Evolutionary conservation across 1,140 invertebrate species (phyloP).

Genomic region (Hyles vespertilio): DNA sequence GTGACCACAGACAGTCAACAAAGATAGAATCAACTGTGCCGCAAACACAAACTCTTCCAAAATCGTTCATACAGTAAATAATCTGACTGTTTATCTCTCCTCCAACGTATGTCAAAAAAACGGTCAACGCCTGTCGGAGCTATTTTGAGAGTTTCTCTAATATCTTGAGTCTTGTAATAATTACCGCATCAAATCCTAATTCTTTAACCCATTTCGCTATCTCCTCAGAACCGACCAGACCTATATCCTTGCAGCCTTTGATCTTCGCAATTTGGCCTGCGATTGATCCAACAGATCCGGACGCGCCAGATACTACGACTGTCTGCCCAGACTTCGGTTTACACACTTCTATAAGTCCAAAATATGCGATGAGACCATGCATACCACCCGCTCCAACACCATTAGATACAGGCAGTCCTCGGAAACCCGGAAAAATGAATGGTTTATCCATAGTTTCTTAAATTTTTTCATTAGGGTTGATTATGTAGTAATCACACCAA

Average conservation of each 20-base stretch:
- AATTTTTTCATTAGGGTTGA: constrained; percentile 1
- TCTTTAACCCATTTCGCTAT: constrained; percentile 81
- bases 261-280: constrained; percentile 85
- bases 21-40: constrained; percentile 37
- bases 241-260: constrained; percentile 79
- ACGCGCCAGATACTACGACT: constrained; percentile 79
- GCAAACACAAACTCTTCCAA: constrained; percentile 78
- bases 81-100: constrained; percentile 78
- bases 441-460: not conserved
- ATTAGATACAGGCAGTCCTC: constrained; percentile 39
- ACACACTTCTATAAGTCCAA: constrained; percentile 83
- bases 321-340: constrained; percentile 79
- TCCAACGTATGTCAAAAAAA: constrained; percentile 77
- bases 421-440: constrained; percentile 47
- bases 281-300: constrained; percentile 80
- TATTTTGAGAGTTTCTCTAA: constrained; percentile 72
- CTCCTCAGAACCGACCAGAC: constrained; percentile 80
- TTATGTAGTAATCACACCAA: constrained; percentile 62
- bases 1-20: too few species aligned
- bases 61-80: constrained; percentile 77
- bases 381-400: constrained; percentile 52
- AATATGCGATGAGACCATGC: constrained; percentile 81
- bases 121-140: constrained; percentile 78
- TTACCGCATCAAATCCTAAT: constrained; percentile 79
- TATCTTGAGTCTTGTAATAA: constrained; percentile 80